phyloP scores from a whole-genome alignment of 2,113 vertebrate genomes.

The Oostethus manadensis region DNA sequence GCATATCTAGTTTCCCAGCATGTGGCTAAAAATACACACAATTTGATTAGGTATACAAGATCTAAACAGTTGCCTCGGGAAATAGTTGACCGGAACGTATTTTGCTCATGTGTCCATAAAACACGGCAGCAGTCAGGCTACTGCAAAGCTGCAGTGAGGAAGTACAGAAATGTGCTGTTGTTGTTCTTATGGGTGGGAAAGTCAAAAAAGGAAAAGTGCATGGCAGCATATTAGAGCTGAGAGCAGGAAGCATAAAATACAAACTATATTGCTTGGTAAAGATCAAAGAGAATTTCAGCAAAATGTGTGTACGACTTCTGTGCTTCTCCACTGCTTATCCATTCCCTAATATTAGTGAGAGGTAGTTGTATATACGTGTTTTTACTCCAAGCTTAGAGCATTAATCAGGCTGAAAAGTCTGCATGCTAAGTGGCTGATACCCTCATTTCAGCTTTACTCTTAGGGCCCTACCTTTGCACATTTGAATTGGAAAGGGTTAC shows the following conservation, averaged over 20 bases:
- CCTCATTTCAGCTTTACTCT: too few species aligned
- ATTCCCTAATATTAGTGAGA: slow-evolving; percentile 53
- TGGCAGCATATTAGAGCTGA: slow-evolving; percentile 29
- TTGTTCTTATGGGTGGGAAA: slow-evolving; percentile 50
- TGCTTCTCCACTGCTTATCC: slow-evolving; percentile 25
- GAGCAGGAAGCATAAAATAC: slow-evolving; percentile 39
- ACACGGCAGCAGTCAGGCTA: slow-evolving; percentile 41
- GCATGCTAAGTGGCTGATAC: slow-evolving; percentile 10
- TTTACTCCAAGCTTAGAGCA: slow-evolving; percentile 36
- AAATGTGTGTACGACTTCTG: slow-evolving; percentile 55
- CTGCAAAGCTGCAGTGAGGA: slow-evolving; percentile 49
- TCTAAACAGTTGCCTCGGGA: slow-evolving; percentile 43
- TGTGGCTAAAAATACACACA: slow-evolving; percentile 25
- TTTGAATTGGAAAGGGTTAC: too few species aligned
- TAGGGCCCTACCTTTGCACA: too few species aligned
- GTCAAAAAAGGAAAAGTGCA: slow-evolving; percentile 39
- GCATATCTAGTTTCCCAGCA: slow-evolving; percentile 5
- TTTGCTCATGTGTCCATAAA: slow-evolving; percentile 52
- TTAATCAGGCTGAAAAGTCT: slow-evolving; percentile 59
- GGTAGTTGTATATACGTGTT: slow-evolving; percentile 18
- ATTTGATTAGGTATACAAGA: slow-evolving; percentile 29
- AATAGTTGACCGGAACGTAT: slow-evolving; percentile 34
- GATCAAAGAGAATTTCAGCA: slow-evolving; percentile 60
- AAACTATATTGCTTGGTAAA: slow-evolving; percentile 59
- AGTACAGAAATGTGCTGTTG: slow-evolving; percentile 44